Base-by-base conservation (phyloP, 2,888 invertebrate species). In the Lochmaea capreae region DNA sequence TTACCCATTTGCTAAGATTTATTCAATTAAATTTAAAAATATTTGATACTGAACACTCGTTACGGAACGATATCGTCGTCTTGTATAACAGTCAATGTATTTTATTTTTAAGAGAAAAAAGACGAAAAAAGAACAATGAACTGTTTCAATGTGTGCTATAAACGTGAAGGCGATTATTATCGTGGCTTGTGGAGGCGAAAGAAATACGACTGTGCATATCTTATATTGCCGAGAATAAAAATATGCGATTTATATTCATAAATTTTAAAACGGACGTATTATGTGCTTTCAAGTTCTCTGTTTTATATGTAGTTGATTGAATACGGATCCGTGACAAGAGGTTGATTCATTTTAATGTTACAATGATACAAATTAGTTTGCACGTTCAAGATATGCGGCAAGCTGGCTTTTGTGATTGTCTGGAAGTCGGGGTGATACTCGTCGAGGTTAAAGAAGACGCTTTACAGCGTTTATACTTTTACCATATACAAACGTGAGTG, bases 141-240 rank as follows among this genome's bases (percentile, higher is more conserved):
- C 52, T 49, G 63, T 58, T 59, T 72, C 57, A 46, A 67, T 59
- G 67, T 67, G 54, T 46, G 65, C 59, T 43, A 49, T 49, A 71
- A 74, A 74, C 71, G 63, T 66, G 71, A 71, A 74, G 58, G 43
- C 68, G 74, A 74, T 74, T 66, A 58, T 65, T 71, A 74, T 74
- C 74, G 59, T 67, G 39, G 33, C 10, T 58, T 68, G 65, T 63
- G 54, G 68, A 67, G 63, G 71, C 63, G 71, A 58, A 33, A 61
- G 71, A 71, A 71, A 68, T 65, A 71, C 74, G 42, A 63, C 58
- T 52, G 42, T 65, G 67, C 74, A 74, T 74, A 71, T 74, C 65
- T 52, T 61, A 62, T 57, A 57, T 39, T 39, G 18, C 66, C 11
- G 14, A 61, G 65, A 71, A 46, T 54, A 66, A 58, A 66, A 66